These are phyloP conservation scores for Sitophilus oryzae DNA, from an alignment of 1,140 invertebrate species.

Conservation along the genomic window DNA sequence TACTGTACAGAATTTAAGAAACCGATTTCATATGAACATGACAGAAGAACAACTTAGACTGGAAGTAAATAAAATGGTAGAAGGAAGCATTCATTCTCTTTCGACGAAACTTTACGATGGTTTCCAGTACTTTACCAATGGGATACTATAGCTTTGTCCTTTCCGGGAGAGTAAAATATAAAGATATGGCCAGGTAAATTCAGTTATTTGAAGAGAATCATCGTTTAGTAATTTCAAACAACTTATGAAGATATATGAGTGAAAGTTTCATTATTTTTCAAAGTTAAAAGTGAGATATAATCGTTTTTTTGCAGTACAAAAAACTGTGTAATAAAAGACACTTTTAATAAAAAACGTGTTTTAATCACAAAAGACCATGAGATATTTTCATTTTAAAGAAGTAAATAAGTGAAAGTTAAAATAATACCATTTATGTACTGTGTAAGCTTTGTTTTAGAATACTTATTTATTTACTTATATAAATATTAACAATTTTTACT, in stretches of 20 bases:
- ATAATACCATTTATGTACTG: no score
- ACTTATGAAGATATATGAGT: not conserved
- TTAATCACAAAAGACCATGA: no score
- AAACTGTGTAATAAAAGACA: not conserved
- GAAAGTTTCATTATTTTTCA: not conserved
- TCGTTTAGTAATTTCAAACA: not conserved
- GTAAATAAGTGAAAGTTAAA: no score
- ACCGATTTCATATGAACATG: constrained; percentile 88
- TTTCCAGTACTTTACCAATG: constrained; percentile 99
- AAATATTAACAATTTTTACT: no score
- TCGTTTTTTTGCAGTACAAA: not conserved
- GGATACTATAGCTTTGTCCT: constrained; percentile 62
- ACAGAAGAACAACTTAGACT: constrained; percentile 94
- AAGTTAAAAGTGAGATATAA: not conserved
- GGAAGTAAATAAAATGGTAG: constrained; percentile 88
- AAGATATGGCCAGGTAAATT: no score
- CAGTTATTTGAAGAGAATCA: no score
- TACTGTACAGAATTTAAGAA: constrained; percentile 78
- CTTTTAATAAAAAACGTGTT: not conserved
- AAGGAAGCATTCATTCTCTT: constrained; percentile 89
- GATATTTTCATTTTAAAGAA: no score
- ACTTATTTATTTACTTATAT: no score
- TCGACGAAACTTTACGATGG: constrained; percentile 98
- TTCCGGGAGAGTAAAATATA: constrained; percentile 18
- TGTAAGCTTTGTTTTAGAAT: no score